Percentiles rank a stretch among this genome's conserved stretches.
Evolutionary conservation across 2,113 vertebrate species (phyloP).

Genomic region (Hyaena hyaena): DNA sequence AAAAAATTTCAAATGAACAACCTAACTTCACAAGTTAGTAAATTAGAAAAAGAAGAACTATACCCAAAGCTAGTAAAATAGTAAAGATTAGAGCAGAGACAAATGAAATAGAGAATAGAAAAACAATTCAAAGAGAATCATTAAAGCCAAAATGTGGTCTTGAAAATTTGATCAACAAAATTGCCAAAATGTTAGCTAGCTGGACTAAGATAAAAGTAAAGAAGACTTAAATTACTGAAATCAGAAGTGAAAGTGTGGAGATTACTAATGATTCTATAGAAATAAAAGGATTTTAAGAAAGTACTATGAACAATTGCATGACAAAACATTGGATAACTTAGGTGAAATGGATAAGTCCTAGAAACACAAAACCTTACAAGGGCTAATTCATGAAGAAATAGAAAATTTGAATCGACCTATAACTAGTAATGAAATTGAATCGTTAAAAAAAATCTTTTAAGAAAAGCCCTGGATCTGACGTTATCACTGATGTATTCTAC

Average conservation of each 20-base stretch:
- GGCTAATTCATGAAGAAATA: too few species aligned
- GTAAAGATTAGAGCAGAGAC: too few species aligned
- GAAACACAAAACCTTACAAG: too few species aligned
- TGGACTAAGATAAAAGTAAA: neutral
- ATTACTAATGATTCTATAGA: neutral
- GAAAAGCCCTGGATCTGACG: neutral
- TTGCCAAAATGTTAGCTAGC: neutral
- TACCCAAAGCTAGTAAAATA: too few species aligned
- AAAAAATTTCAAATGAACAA: neutral
- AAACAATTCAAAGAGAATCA: neutral
- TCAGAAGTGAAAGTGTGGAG: neutral
- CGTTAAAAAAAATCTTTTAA: neutral
- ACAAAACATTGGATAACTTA: too few species aligned
- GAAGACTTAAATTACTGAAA: too few species aligned
- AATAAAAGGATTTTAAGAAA: neutral
- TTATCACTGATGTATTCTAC: neutral
- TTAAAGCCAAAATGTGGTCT: neutral
- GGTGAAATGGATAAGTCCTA: too few species aligned
- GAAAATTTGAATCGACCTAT: neutral
- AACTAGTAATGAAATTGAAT: neutral
- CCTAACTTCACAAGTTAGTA: neutral
- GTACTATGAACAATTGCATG: neutral
- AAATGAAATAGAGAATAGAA: neutral
- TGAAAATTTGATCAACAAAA: neutral
- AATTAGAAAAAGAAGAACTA: neutral